Conservation (phyloP, 2,888 invertebrate species). For the Hedychridium roseum region DNA sequence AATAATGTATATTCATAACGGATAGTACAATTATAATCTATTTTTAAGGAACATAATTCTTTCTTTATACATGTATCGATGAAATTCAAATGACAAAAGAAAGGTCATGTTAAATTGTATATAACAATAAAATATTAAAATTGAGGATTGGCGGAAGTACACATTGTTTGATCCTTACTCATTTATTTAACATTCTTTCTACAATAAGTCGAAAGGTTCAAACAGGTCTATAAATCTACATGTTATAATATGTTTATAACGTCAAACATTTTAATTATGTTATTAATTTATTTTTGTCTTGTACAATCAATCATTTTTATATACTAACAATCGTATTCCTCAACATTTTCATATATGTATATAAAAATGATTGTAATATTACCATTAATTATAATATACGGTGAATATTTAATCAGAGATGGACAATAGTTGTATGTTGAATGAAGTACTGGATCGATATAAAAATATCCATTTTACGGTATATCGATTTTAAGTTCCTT, state of each 20-base stretch:
- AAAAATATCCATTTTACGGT: slow-evolving; percentile 60
- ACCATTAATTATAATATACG: slow-evolving; percentile 15
- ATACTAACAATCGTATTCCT: slow-evolving; percentile 11
- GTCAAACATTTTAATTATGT: slow-evolving; percentile 16
- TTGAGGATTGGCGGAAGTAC: slow-evolving; percentile 9
- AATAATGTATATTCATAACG: slow-evolving; percentile 38
- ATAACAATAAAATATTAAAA: no score
- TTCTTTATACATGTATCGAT: slow-evolving; percentile 12
- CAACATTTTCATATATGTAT: slow-evolving; percentile 12
- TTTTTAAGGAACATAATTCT: slow-evolving; percentile 38
- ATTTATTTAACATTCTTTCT: slow-evolving; percentile 44
- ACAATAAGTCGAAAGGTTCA: slow-evolving; percentile 37
- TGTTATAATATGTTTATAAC: slow-evolving; percentile 30
- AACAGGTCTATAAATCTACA: slow-evolving; percentile 42
- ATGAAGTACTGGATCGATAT: slow-evolving; percentile 48
- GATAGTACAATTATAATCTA: slow-evolving; percentile 41
- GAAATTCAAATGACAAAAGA: no score
- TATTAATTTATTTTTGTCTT: neutral
- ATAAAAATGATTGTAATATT: no score
- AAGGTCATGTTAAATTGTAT: no score
- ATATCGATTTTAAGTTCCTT: slow-evolving; percentile 34
- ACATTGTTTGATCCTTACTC: slow-evolving; percentile 26
- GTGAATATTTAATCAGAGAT: slow-evolving; percentile 15
- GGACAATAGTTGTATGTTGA: slow-evolving; percentile 31
- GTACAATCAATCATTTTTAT: slow-evolving; percentile 15